Percentiles rank a stretch among this genome's conserved stretches.
These are phyloP conservation scores for Alligator mississippiensis DNA, from an alignment of 2,113 vertebrate species.

Conservation along the genomic window DNA sequence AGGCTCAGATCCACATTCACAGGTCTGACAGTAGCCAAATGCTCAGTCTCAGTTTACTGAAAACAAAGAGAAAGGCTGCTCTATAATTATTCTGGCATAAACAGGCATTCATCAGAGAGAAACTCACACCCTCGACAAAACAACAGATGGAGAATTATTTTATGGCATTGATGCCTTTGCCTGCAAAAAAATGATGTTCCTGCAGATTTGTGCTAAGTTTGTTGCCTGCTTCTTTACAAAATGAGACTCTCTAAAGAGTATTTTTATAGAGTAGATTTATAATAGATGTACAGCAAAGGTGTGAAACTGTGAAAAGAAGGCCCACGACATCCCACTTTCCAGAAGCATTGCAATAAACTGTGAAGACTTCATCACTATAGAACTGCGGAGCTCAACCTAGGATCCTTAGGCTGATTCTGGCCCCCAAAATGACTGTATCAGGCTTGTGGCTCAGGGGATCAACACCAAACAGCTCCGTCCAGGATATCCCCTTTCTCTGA, in stretches of 20 bases:
- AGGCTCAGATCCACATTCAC: neutral
- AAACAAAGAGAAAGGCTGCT: neutral
- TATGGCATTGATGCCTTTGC: neutral
- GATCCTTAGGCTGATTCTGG: no score
- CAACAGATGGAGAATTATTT: neutral
- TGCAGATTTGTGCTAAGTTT: neutral
- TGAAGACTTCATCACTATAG: neutral
- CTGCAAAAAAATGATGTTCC: neutral
- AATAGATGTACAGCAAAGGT: neutral
- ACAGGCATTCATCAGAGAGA: neutral
- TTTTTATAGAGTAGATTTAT: neutral
- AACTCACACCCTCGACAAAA: neutral
- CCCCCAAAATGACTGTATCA: no score
- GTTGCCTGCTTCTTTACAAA: neutral
- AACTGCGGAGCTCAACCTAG: neutral
- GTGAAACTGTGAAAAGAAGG: neutral
- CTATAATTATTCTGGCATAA: neutral
- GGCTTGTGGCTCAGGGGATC: no score
- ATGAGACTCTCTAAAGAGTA: neutral
- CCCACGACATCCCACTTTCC: neutral
- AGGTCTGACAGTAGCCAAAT: neutral
- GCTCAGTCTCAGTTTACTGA: neutral
- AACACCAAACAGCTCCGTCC: no score
- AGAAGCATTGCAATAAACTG: neutral
- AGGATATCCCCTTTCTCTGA: no score